phyloP scores from a whole-genome alignment of 2,797 vertebrate genomes.

The Netta rufina region DNA sequence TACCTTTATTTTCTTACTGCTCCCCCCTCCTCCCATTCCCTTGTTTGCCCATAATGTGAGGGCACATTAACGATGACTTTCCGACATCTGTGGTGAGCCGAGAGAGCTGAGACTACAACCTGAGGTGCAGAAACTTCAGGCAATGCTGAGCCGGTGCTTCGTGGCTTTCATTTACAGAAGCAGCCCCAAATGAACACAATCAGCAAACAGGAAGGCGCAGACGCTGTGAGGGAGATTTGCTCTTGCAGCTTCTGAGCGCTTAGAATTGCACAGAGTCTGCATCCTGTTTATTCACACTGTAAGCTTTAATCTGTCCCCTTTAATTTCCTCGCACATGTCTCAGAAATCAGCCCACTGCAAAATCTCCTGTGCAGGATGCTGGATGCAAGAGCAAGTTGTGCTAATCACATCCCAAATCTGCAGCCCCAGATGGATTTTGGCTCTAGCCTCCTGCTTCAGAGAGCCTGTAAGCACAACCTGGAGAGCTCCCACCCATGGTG shows the following conservation, averaged over 20 bases:
- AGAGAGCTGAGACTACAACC: background rate
- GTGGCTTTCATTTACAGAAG: background rate
- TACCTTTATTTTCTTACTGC: background rate
- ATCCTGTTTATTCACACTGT: constrained; percentile 6
- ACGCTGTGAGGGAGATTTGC: background rate
- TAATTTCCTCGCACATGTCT: background rate
- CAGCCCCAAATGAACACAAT: background rate
- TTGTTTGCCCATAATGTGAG: background rate
- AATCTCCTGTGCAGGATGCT: background rate
- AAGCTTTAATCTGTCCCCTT: constrained; percentile 3
- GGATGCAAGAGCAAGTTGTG: background rate
- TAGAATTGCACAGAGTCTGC: background rate
- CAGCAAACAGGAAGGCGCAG: constrained; percentile 2
- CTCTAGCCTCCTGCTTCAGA: background rate
- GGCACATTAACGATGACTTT: background rate
- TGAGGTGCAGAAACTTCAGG: background rate
- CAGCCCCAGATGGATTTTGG: background rate
- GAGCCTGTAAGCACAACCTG: background rate
- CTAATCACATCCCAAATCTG: background rate
- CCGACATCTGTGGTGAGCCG: background rate
- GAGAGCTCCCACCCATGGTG: background rate
- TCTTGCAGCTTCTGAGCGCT: background rate
- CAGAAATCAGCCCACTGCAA: background rate
- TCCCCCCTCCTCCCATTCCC: background rate
- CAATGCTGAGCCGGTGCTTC: background rate